Evolutionary conservation across 2,888 invertebrate species (phyloP).

Genomic region (Xestia c-nigrum): DNA sequence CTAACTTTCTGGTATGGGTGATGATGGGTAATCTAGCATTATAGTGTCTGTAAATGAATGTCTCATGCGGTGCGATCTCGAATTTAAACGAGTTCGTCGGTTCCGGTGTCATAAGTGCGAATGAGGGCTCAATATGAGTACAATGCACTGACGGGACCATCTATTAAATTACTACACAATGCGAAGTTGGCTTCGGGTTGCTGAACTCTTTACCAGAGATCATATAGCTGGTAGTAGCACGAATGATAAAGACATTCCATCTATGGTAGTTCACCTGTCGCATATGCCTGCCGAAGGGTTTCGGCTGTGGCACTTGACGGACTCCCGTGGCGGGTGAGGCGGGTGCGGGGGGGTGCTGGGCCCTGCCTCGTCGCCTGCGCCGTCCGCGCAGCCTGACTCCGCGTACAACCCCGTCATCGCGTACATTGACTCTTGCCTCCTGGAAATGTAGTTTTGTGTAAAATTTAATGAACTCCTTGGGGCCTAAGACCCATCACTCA

Average conservation of each 20-base stretch:
- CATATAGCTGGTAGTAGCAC: background rate
- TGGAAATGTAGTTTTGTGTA: conserved; percentile 70
- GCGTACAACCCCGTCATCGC: conserved; percentile 96
- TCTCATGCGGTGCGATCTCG: conserved; percentile 11
- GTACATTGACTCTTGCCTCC: conserved; percentile 97
- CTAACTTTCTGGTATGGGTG: conserved; percentile 31
- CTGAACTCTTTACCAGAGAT: background rate
- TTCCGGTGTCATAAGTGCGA: conserved; percentile 50
- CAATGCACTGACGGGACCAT: conserved; percentile 21
- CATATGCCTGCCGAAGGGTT: conserved; percentile 94
- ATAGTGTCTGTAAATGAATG: conserved; percentile 9
- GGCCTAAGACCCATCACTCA: background rate
- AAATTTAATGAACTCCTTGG: conserved; percentile 7
- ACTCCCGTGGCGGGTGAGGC: conserved; percentile 82
- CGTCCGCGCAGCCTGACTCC: conserved; percentile 92
- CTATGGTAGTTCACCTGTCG: conserved; percentile 88
- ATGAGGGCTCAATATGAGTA: conserved; percentile 35
- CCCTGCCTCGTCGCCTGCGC: conserved; percentile 88
- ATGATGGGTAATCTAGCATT: conserved; percentile 24
- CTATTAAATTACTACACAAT: conserved; percentile 27
- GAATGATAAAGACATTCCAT: background rate
- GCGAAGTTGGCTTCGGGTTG: background rate
- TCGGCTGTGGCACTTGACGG: conserved; percentile 94
- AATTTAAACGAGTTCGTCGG: conserved; percentile 50
- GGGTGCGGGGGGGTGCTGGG: conserved; percentile 86